Conservation (phyloP, 2,113 vertebrate species). For the Raphicerus campestris region DNA sequence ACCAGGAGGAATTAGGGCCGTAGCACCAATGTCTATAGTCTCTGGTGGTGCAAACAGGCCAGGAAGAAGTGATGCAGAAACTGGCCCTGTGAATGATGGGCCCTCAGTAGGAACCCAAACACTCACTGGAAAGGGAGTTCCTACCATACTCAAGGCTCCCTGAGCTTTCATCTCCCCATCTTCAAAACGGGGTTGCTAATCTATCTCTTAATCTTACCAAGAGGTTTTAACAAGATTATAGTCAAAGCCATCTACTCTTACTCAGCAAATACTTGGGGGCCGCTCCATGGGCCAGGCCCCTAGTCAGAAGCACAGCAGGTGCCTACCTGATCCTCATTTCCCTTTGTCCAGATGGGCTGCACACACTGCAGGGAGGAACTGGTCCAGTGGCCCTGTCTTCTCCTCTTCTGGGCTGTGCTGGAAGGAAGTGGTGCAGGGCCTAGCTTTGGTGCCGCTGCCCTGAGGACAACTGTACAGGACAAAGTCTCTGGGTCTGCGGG, state of each 20-base stretch:
- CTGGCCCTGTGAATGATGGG: background rate
- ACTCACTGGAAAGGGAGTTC: background rate
- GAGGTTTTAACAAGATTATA: background rate
- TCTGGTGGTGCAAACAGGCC: background rate
- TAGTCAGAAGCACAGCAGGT: background rate
- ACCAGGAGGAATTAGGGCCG: constrained; percentile 12
- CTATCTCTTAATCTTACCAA: background rate
- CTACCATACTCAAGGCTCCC: background rate
- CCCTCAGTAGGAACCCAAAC: background rate
- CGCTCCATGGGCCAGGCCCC: background rate
- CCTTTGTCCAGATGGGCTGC: background rate
- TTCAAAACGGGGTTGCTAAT: background rate
- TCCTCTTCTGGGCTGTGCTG: background rate
- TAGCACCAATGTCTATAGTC: background rate
- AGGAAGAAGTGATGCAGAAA: background rate
- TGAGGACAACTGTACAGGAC: background rate
- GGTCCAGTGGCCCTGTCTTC: background rate
- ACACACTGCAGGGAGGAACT: background rate
- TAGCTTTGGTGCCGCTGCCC: background rate
- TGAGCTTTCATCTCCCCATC: background rate
- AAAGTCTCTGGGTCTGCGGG: background rate
- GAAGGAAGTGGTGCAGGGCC: background rate
- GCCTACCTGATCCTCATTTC: background rate
- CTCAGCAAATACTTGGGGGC: background rate
- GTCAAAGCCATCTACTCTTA: background rate